Conservation (phyloP, 2,888 invertebrate genomes). For the Proisotoma minuta region DNA sequence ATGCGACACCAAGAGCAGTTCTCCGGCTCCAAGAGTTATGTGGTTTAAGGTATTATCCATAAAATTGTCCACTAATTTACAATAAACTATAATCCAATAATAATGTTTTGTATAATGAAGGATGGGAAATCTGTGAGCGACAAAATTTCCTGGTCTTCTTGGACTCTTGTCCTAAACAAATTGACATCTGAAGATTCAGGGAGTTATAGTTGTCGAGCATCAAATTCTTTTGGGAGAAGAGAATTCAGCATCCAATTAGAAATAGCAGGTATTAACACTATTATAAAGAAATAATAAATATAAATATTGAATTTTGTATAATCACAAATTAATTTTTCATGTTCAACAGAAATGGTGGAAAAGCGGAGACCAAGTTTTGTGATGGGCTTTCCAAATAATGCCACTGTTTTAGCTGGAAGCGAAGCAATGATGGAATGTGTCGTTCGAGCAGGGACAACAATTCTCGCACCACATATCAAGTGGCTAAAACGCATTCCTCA, state of each 20-base stretch:
- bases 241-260: constrained; percentile 42
- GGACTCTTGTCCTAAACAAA: constrained; percentile 44
- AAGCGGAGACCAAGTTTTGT: constrained; percentile 42
- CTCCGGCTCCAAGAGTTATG: constrained; percentile 38
- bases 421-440: constrained; percentile 46
- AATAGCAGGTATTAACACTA: constrained; percentile 46
- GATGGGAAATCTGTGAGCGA: constrained; percentile 45
- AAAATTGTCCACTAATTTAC: background rate
- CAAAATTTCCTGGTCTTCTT: constrained; percentile 42
- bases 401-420: constrained; percentile 42
- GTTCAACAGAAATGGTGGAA: constrained; percentile 40
- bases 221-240: constrained; percentile 37
- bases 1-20: constrained; percentile 42
- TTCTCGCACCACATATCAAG: constrained; percentile 46
- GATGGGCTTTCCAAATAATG: constrained; percentile 42
- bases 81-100: background rate
- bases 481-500: constrained; percentile 45
- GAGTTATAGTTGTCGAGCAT: constrained; percentile 38
- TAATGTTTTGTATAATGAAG: constrained; percentile 20
- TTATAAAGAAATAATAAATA: constrained; percentile 20
- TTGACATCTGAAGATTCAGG: constrained; percentile 43
- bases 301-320: constrained; percentile 4
- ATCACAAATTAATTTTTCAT: constrained; percentile 11
- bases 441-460: constrained; percentile 39
- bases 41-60: constrained; percentile 40